Percentiles rank a stretch among this genome's conserved stretches.
phyloP scores from a whole-genome alignment of 2,888 invertebrate genomes.

The Pristionchus fissidentatus region DNA sequence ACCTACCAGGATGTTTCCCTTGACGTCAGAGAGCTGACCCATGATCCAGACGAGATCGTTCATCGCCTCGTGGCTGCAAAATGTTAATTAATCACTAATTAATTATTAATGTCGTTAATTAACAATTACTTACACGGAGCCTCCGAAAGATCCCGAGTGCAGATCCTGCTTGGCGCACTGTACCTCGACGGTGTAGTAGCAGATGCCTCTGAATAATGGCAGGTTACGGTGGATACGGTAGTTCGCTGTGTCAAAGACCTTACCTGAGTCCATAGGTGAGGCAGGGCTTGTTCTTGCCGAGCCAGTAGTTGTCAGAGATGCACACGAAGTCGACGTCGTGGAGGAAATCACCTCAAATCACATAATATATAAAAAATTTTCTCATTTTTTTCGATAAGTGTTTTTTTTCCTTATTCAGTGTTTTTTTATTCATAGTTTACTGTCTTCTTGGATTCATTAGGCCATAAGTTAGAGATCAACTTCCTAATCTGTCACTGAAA shows the following conservation, averaged over 20 bases:
- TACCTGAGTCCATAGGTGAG: conserved; percentile 90
- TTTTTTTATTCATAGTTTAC: conserved; percentile 47
- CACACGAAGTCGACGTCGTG: conserved; percentile 90
- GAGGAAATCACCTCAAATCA: conserved; percentile 61
- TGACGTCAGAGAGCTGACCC: conserved; percentile 86
- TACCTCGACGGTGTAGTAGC: conserved; percentile 89
- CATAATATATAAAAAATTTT: conserved; percentile 39
- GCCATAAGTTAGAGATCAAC: no score
- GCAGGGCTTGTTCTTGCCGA: conserved; percentile 96
- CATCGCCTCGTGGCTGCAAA: conserved; percentile 85
- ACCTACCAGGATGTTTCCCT: conserved; percentile 84
- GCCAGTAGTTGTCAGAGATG: conserved; percentile 98
- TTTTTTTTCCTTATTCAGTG: no score
- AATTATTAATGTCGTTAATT: background rate
- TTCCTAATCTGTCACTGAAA: no score
- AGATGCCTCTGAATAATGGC: conserved; percentile 80
- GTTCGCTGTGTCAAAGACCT: background rate
- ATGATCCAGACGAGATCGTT: conserved; percentile 90
- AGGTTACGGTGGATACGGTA: background rate
- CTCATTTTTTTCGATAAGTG: no score
- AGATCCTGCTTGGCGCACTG: conserved; percentile 87
- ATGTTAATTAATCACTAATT: background rate
- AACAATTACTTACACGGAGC: conserved; percentile 84
- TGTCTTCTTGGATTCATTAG: no score
- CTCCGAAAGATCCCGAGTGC: conserved; percentile 96